Evolutionary conservation across 2,888 invertebrate genomes (phyloP).

Genomic region (Baronia brevicornis): DNA sequence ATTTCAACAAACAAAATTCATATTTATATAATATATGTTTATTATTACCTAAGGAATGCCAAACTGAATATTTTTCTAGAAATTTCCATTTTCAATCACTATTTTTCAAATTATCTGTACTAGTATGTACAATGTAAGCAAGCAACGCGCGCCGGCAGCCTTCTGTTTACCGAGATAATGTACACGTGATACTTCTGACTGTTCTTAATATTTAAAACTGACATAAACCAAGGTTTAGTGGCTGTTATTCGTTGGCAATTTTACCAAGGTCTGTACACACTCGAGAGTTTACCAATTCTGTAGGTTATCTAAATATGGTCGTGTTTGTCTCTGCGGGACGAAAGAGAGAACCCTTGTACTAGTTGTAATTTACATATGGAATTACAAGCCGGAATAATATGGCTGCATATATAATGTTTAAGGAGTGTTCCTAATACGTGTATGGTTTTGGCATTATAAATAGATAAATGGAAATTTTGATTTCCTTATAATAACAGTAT

Average conservation of each 20-base stretch:
- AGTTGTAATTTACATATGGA: constrained; percentile 72
- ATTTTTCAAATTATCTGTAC: constrained; percentile 13
- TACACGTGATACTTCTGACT: constrained; percentile 21
- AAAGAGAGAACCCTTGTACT: constrained; percentile 56
- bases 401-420: constrained; percentile 50
- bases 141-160: constrained; percentile 4
- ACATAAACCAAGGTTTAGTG: constrained; percentile 48
- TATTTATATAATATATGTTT: no score
- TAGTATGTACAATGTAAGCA: constrained; percentile 14
- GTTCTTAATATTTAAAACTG: constrained; percentile 64
- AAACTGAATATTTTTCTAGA: constrained; percentile 10
- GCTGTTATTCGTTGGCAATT: constrained; percentile 29
- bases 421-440: constrained; percentile 22
- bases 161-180: constrained; percentile 15
- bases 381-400: constrained; percentile 64
- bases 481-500: no score
- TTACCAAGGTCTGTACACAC: constrained; percentile 23
- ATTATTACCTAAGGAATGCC: constrained; percentile 7
- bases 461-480: constrained; percentile 15
- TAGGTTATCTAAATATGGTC: constrained; percentile 33
- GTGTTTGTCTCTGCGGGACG: constrained; percentile 51
- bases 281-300: constrained; percentile 14
- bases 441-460: constrained; percentile 21
- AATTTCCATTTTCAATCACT: constrained; percentile 11
- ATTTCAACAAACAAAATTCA: no score